A percentile compares a stretch with the other conserved stretches of the same genome.
These are phyloP conservation scores for Prosopocoilus inquinatus DNA, from an alignment of 2,888 invertebrate genomes.

Conservation along the genomic window DNA sequence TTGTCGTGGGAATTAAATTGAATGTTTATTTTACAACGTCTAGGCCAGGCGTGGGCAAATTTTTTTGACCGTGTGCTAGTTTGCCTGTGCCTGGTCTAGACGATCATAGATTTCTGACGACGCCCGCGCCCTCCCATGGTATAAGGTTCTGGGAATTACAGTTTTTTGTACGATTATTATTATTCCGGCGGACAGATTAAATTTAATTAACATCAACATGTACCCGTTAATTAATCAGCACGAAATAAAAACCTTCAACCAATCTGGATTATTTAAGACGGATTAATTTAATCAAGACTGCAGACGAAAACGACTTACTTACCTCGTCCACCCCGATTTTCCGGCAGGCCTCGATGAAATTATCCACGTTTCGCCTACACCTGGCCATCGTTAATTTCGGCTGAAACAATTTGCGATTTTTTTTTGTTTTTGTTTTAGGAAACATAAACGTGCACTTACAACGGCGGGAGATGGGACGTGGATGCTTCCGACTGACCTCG, in stretches of 20 bases:
- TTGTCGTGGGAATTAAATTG: too few species aligned
- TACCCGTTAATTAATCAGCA: neutral
- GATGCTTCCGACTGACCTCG: conserved; percentile 88
- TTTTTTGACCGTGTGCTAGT: too few species aligned
- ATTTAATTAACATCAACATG: too few species aligned
- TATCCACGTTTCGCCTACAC: conserved; percentile 92
- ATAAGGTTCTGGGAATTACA: too few species aligned
- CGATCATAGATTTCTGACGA: too few species aligned
- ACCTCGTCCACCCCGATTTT: conserved; percentile 95
- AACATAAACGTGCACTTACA: conserved; percentile 56
- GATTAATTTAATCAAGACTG: conserved; percentile 10
- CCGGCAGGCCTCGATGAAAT: conserved; percentile 91
- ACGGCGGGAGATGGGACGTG: conserved; percentile 93
- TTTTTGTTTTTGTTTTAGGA: neutral
- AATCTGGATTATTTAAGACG: neutral
- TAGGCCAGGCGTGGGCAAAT: too few species aligned
- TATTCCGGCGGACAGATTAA: too few species aligned
- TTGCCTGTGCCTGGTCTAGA: too few species aligned
- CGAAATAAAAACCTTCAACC: neutral
- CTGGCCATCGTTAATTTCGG: conserved; percentile 94
- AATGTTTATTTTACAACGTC: too few species aligned
- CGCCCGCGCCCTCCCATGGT: too few species aligned
- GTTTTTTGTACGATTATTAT: too few species aligned
- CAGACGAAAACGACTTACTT: conserved; percentile 54
- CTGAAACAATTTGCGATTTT: conserved; percentile 57